These are phyloP conservation scores for Dinothrombium tinctorium DNA, from an alignment of 1,140 invertebrate species.

Conservation along the genomic window DNA sequence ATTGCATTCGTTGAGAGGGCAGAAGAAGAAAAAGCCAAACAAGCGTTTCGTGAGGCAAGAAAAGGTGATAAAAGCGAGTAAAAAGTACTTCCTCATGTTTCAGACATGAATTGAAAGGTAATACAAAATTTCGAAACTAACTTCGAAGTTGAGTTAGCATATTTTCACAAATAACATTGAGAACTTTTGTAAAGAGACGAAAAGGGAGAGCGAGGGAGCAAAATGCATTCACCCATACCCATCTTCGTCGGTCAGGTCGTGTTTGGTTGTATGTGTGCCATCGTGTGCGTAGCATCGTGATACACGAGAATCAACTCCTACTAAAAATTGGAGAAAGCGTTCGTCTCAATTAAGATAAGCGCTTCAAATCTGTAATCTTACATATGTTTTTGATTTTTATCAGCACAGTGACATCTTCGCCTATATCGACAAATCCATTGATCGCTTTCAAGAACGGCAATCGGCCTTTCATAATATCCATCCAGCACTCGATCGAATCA, in stretches of 20 bases:
- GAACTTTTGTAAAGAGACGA: background rate
- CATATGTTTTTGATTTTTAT: slow-evolving; percentile 40
- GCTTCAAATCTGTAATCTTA: slow-evolving; percentile 16
- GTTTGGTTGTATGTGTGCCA: slow-evolving; percentile 38
- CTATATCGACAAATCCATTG: slow-evolving; percentile 19
- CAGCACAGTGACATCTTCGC: slow-evolving; percentile 38
- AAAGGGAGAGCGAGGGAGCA: background rate
- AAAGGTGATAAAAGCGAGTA: too few relatives aligned
- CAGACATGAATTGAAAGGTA: too few relatives aligned
- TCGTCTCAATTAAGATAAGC: too few relatives aligned
- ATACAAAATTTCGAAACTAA: too few relatives aligned
- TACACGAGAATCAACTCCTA: slow-evolving; percentile 38
- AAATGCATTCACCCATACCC: slow-evolving; percentile 20
- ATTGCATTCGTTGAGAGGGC: too few relatives aligned
- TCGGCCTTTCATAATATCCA: slow-evolving; percentile 32
- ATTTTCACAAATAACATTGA: too few relatives aligned
- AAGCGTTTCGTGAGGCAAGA: too few relatives aligned
- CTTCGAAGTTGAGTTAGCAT: too few relatives aligned
- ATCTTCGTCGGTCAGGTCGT: slow-evolving; percentile 37
- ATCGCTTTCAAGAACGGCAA: slow-evolving; percentile 14
- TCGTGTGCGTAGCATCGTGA: slow-evolving; percentile 46
- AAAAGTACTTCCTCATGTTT: too few relatives aligned
- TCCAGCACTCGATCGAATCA: slow-evolving; percentile 34
- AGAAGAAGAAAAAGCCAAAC: too few relatives aligned
- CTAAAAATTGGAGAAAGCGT: slow-evolving; percentile 22